Evolutionary conservation across 2,888 invertebrate species (phyloP), one percentile per base, ranked within the genome.

Genomic region (Mimas tiliae): DNA sequence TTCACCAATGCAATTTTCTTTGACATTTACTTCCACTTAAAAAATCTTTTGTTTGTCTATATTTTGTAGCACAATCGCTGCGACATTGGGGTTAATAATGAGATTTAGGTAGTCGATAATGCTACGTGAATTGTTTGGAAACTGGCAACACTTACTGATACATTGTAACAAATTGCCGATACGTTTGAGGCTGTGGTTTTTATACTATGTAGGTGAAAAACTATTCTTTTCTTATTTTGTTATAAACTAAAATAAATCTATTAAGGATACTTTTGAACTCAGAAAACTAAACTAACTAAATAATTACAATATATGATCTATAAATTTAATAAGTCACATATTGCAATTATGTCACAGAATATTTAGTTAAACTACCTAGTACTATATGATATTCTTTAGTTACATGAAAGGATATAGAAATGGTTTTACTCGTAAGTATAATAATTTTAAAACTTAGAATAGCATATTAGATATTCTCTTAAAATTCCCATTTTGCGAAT

Each of bases 1-100:
- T 69, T 67, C 67, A 65, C 66, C 58, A 63, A 70, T 70, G 66
- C 68, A 58, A 70, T 69, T 69, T 74, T 53, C 62, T 64, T 33
- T 53, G 62, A 63, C 64, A 63, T 69, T 67, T 69, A 62, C 65
- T 58, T 62, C 42, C 47, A 45, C 45, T 66, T 19, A 63, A 62
- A 47, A 66, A 33, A 58, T 52, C 52, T 52, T 51, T 66, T 65
- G 16, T 47, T 47, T 58, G 34, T 65, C 4, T 34, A 33, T 11
- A 19, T 58, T 58, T 62, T 62, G 45, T 16, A 38, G 9, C 48
- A 50, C 62, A 45, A 52, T 55, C 63, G 68, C 69, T 66, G 63
- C 42, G 38, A 38, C 51, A 67, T 65, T 62, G 53, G 42, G 55
- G 63, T 34, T 62, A 69, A 70, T 68, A 67, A 63, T 53, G 8